phyloP scores from a whole-genome alignment of 2,797 vertebrate species.

The Bovichtus diacanthus region DNA sequence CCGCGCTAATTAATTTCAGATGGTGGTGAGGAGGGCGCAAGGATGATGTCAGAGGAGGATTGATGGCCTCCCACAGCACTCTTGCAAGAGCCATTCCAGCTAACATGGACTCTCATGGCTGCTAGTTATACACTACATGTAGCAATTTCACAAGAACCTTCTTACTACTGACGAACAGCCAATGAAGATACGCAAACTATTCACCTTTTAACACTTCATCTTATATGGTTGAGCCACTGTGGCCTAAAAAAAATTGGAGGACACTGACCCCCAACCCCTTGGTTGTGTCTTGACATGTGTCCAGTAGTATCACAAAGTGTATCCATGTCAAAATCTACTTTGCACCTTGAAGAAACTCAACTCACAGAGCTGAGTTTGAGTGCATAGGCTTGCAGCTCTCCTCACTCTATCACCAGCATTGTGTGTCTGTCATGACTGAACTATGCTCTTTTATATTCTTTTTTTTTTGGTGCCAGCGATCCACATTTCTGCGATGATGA shows the following conservation, averaged over 20 bases:
- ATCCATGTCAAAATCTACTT: background rate
- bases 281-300: background rate
- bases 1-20: slow-evolving; percentile 74
- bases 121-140: slow-evolving; percentile 18
- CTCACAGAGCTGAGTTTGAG: background rate
- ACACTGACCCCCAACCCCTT: background rate
- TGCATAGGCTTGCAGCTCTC: background rate
- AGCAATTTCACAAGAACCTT: slow-evolving; percentile 9
- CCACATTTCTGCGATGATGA: background rate
- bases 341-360: background rate
- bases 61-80: slow-evolving; percentile 51
- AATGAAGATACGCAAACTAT: background rate
- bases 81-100: slow-evolving; percentile 3
- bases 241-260: background rate
- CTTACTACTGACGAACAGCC: background rate
- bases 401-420: background rate
- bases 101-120: slow-evolving; percentile 5
- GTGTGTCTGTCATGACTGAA: background rate
- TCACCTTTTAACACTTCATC: background rate
- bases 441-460: background rate
- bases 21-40: slow-evolving; percentile 47
- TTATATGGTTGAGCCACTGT: background rate
- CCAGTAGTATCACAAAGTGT: background rate
- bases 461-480: too few relatives aligned
- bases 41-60: slow-evolving; percentile 55